These are phyloP conservation scores for Phoenicopterus ruber DNA, from an alignment of 2,113 vertebrate species.

Conservation along the genomic window DNA sequence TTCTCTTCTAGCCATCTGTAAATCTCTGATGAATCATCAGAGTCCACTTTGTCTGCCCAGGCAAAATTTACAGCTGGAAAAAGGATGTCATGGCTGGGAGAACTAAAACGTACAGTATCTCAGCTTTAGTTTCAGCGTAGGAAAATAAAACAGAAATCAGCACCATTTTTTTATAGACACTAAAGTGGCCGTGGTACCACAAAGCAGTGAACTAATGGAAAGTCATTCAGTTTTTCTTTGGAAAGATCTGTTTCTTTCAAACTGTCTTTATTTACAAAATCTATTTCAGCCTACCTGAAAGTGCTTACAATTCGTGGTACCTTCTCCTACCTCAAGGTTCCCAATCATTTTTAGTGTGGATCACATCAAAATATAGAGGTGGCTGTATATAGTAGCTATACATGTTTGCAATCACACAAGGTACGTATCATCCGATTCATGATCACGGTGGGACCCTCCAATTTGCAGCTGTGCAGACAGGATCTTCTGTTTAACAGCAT, in stretches of 20 bases:
- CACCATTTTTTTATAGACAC: not conserved
- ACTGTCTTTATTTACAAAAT: not conserved
- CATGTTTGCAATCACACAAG: not conserved
- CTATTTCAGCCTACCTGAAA: not conserved
- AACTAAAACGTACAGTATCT: not conserved
- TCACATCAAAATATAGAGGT: not conserved
- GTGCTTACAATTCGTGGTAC: not conserved
- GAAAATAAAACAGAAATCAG: not conserved
- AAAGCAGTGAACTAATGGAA: not conserved
- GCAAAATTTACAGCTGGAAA: not conserved
- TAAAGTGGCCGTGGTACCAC: not conserved
- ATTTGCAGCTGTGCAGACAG: not conserved
- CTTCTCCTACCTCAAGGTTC: not conserved
- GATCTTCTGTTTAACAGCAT: not conserved
- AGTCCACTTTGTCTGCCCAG: not conserved
- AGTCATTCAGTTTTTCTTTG: not conserved
- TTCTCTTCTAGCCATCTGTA: not conserved
- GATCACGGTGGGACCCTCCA: not conserved
- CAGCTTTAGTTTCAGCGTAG: not conserved
- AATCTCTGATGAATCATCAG: not conserved
- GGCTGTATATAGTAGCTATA: not conserved
- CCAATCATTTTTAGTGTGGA: not conserved
- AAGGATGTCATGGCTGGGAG: not conserved
- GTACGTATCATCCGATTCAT: not conserved
- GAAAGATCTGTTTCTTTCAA: not conserved